phyloP scores from a whole-genome alignment of 2,888 invertebrate genomes.

The Bembecia ichneumoniformis region DNA sequence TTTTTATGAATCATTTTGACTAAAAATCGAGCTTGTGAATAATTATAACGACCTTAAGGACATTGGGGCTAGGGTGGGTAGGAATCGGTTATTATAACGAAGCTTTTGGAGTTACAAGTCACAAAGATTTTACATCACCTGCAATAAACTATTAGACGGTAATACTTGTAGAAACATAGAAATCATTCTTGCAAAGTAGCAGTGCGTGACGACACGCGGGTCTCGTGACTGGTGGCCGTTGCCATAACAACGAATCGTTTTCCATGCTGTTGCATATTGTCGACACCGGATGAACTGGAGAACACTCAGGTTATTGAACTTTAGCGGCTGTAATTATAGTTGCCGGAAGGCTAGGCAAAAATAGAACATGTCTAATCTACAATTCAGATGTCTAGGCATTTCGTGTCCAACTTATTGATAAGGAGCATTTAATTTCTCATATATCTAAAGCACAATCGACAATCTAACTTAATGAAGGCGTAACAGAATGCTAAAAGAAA shows the following conservation, averaged over 20 bases:
- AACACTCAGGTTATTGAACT: constrained; percentile 16
- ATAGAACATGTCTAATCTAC: not conserved
- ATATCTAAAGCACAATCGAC: no score
- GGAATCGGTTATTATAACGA: no score
- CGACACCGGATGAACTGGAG: constrained; percentile 16
- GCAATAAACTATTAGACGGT: not conserved
- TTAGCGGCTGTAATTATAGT: constrained; percentile 1
- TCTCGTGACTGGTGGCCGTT: constrained; percentile 26
- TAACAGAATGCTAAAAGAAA: no score
- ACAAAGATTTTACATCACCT: no score
- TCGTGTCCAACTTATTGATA: no score
- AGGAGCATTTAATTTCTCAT: no score
- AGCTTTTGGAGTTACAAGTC: no score
- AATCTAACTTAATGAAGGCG: no score
- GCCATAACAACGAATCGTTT: constrained; percentile 37
- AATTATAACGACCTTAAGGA: no score
- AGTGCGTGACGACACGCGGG: constrained; percentile 39
- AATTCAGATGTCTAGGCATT: not conserved
- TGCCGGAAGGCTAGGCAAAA: not conserved
- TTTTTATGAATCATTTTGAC: no score
- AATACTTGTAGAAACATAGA: not conserved
- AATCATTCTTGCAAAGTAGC: constrained; percentile 11
- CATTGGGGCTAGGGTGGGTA: no score
- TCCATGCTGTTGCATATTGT: constrained; percentile 14
- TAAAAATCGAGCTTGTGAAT: no score